phyloP scores from a whole-genome alignment of 2,113 vertebrate genomes.

The Cryptomyrus ogoouensis region DNA sequence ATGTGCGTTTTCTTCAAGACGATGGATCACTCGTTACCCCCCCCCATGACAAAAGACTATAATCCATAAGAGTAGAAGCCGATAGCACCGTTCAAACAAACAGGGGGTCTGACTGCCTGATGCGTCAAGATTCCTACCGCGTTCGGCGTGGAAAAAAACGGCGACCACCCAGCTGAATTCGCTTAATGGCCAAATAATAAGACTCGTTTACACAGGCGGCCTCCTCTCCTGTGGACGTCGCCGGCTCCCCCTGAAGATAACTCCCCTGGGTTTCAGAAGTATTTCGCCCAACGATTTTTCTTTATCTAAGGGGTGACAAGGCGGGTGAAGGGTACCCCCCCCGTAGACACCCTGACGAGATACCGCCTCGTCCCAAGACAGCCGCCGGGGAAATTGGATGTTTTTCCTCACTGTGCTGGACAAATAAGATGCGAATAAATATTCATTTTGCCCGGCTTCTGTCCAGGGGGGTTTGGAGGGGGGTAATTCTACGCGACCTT shows the following conservation, averaged over 20 bases:
- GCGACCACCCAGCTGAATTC: not conserved
- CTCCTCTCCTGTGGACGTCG: not conserved
- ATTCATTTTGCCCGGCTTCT: slow-evolving; percentile 18
- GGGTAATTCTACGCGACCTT: slow-evolving; percentile 40
- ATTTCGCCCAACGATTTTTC: slow-evolving; percentile 24
- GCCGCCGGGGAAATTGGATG: slow-evolving; percentile 32
- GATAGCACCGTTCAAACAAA: not conserved
- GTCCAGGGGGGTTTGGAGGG: not conserved
- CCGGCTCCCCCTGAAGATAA: not conserved
- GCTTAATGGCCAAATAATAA: not conserved
- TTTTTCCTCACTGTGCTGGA: slow-evolving; percentile 5
- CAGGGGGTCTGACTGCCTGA: not conserved
- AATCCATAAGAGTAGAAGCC: slow-evolving; percentile 20
- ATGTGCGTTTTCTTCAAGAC: slow-evolving; percentile 9
- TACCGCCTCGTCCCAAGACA: slow-evolving; percentile 15
- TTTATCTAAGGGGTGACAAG: slow-evolving; percentile 27
- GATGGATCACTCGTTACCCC: not conserved
- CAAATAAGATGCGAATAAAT: slow-evolving; percentile 36
- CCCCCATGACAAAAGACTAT: slow-evolving; percentile 13
- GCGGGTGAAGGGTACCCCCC: slow-evolving; percentile 30
- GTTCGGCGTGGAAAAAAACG: not conserved
- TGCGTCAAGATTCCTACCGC: not conserved
- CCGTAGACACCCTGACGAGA: slow-evolving; percentile 18
- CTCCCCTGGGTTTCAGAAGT: slow-evolving; percentile 6
- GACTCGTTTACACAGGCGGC: not conserved